Conservation (phyloP, 2,888 invertebrate genomes). For the Argynnis bischoffii region DNA sequence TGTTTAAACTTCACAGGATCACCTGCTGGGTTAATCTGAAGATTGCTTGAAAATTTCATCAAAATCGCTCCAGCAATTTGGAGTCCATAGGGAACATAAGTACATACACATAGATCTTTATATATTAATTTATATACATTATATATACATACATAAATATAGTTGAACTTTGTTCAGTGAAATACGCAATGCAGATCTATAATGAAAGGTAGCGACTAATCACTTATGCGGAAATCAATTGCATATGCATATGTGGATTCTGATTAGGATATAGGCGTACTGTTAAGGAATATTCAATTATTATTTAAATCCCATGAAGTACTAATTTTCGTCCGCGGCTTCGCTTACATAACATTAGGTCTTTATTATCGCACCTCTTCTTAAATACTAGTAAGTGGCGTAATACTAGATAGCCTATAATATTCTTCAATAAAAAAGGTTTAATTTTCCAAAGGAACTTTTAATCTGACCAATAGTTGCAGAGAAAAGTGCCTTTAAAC, state of each 20-base stretch:
- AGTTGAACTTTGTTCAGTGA: not conserved
- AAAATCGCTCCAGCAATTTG: too few species aligned
- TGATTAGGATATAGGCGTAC: slow-evolving; percentile 20
- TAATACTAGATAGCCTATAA: too few species aligned
- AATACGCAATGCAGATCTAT: slow-evolving; percentile 14
- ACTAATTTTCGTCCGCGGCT: not conserved
- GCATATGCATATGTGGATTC: slow-evolving; percentile 11
- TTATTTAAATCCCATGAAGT: not conserved
- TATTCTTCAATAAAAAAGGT: not conserved
- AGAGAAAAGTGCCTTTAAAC: not conserved
- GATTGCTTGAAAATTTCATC: too few species aligned
- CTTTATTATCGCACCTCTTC: not conserved
- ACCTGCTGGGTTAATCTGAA: too few species aligned
- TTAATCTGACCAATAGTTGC: not conserved
- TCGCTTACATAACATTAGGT: not conserved
- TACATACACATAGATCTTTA: too few species aligned
- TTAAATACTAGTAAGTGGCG: too few species aligned
- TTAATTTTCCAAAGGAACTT: not conserved
- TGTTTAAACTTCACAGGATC: too few species aligned
- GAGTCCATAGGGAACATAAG: too few species aligned
- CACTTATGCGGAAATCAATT: slow-evolving; percentile 9
- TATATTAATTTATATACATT: too few species aligned
- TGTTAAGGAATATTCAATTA: slow-evolving; percentile 25
- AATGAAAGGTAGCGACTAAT: slow-evolving; percentile 5
- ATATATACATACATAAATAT: too few species aligned